Evolutionary conservation across 2,888 invertebrate genomes (phyloP).

Genomic region (Hylaea fasciaria): DNA sequence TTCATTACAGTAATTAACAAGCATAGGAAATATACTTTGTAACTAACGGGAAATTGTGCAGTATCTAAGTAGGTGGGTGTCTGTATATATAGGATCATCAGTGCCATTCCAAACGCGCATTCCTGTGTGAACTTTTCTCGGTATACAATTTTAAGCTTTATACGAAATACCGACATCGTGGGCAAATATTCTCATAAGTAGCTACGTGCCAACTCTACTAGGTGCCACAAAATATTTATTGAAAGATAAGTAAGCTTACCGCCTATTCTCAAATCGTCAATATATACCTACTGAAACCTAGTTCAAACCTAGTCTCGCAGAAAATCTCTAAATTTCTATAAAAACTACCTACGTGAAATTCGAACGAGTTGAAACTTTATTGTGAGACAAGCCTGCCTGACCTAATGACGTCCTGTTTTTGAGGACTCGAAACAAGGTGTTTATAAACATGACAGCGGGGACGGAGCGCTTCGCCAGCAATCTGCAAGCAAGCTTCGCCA

Average conservation of each 20-base stretch:
- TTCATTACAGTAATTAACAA: constrained; percentile 36
- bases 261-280: no score
- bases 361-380: constrained; percentile 31
- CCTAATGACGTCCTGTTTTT: constrained; percentile 26
- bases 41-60: constrained; percentile 13
- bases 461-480: no score
- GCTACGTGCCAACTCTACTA: no score
- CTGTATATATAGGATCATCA: no score
- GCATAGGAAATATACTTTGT: constrained; percentile 1
- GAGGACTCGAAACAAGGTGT: not conserved
- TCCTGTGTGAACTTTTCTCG: not conserved
- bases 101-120: not conserved
- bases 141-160: no score
- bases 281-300: constrained; percentile 1
- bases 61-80: no score
- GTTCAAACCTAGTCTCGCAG: constrained; percentile 11
- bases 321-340: constrained; percentile 18
- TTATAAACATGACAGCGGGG: constrained; percentile 11
- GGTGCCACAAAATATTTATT: no score
- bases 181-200: no score
- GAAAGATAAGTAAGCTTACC: no score
- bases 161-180: no score
- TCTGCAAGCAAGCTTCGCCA: no score
- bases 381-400: constrained; percentile 24
- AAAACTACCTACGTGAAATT: no score